Evolutionary conservation across 2,113 vertebrate genomes (phyloP).

Genomic region (Ciconia boyciana): DNA sequence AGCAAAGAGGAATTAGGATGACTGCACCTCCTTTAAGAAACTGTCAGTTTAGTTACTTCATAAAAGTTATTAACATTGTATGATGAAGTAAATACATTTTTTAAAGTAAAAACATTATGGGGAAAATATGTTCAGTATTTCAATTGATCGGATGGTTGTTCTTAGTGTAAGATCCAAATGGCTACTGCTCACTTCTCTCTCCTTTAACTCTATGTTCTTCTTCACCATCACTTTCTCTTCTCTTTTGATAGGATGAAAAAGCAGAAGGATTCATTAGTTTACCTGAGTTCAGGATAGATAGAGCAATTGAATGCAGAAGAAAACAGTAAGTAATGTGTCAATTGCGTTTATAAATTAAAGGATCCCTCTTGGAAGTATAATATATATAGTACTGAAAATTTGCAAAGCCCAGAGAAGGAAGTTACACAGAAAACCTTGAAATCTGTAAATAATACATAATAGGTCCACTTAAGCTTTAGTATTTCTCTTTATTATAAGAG

Average conservation of each 20-base stretch:
- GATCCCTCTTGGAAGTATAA: neutral
- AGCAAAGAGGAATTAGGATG: neutral
- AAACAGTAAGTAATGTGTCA: conserved; percentile 83
- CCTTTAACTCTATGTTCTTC: neutral
- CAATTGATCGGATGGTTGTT: neutral
- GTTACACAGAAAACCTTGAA: neutral
- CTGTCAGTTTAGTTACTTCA: neutral
- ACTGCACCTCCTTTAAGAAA: neutral
- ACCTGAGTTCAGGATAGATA: conserved; percentile 90
- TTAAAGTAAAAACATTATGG: neutral
- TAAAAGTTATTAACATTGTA: neutral
- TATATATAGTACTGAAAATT: neutral
- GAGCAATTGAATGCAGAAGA: conserved; percentile 87
- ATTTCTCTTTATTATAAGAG: neutral
- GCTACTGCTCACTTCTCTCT: neutral
- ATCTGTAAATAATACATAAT: neutral
- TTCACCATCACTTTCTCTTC: neutral
- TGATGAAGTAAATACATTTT: neutral
- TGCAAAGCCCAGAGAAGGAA: neutral
- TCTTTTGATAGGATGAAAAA: conserved; percentile 83
- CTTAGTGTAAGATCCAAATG: neutral
- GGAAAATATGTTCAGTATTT: neutral
- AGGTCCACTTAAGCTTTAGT: neutral
- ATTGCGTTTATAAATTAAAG: neutral
- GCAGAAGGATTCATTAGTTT: conserved; percentile 91